These are phyloP conservation scores for Somateria mollissima DNA, from an alignment of 2,797 vertebrate species.

Conservation along the genomic window DNA sequence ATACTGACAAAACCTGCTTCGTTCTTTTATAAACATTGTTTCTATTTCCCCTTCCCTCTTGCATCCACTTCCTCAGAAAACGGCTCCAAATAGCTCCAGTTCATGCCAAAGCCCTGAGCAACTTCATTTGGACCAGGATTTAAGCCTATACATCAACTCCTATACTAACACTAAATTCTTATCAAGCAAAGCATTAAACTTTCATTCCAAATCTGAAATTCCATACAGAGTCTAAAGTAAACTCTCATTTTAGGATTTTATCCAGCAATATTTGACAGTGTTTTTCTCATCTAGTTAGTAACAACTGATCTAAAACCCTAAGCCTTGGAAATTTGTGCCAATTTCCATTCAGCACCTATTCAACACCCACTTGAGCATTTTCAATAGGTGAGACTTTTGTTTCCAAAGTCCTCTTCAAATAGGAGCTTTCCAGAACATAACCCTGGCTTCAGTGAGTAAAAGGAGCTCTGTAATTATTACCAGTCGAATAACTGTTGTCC, in stretches of 20 bases:
- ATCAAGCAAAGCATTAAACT: neutral
- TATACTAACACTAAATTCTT: neutral
- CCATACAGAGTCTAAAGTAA: neutral
- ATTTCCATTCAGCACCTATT: constrained; percentile 30
- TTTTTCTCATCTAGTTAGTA: constrained; percentile 30
- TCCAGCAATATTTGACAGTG: neutral
- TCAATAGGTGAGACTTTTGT: neutral
- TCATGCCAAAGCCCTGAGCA: neutral
- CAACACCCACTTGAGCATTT: constrained; percentile 10
- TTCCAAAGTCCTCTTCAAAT: constrained; percentile 1
- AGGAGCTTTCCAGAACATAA: constrained; percentile 2
- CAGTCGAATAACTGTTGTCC: neutral
- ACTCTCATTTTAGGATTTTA: neutral
- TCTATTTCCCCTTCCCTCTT: neutral
- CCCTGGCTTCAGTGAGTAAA: neutral
- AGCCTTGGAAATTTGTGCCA: neutral
- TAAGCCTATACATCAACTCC: neutral
- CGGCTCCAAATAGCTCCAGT: neutral
- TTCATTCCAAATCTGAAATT: neutral
- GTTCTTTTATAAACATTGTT: neutral
- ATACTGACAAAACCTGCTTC: constrained; percentile 6
- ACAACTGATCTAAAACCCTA: constrained; percentile 21
- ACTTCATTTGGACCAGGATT: neutral
- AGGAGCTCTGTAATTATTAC: neutral
- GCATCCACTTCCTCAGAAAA: neutral